phyloP scores from a whole-genome alignment of 53 echinoderm and acorn worm genomes.

The Mesocentrotus franciscanus region DNA sequence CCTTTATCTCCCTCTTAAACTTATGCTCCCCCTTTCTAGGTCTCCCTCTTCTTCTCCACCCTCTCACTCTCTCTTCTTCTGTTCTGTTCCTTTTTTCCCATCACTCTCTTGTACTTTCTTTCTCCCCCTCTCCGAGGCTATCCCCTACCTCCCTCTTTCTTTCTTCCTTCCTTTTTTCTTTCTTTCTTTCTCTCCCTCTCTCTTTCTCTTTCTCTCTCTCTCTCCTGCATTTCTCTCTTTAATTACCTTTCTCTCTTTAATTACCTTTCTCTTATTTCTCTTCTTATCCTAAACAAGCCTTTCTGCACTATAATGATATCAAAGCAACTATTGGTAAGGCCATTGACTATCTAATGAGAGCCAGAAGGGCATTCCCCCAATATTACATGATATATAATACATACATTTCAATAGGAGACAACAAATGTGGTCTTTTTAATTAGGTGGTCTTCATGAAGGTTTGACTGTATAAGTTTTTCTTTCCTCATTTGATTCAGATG shows the following conservation, averaged over 20 bases:
- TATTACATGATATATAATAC: background rate
- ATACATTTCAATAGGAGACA: too few relatives aligned
- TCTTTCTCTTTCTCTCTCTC: conserved; percentile 14
- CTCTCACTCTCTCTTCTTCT: background rate
- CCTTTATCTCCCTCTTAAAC: background rate
- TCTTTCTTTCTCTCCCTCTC: background rate
- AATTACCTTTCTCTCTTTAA: background rate
- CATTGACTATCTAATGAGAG: background rate
- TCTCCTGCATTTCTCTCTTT: background rate
- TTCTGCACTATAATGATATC: background rate
- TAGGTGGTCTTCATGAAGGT: background rate
- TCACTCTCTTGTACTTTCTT: background rate
- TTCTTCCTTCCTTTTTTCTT: background rate
- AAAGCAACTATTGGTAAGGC: too few relatives aligned
- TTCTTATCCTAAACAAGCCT: background rate
- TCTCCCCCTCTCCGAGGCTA: background rate
- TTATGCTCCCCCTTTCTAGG: background rate
- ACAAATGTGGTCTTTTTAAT: background rate
- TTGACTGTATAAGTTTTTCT: background rate
- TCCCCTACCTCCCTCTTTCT: background rate
- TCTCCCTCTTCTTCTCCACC: background rate
- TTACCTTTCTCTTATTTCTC: background rate
- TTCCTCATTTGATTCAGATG: conserved; percentile 69
- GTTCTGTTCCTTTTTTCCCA: background rate
- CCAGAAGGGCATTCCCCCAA: background rate